Conservation (phyloP, 1,140 invertebrate genomes). For the Chionoecetes opilio region DNA sequence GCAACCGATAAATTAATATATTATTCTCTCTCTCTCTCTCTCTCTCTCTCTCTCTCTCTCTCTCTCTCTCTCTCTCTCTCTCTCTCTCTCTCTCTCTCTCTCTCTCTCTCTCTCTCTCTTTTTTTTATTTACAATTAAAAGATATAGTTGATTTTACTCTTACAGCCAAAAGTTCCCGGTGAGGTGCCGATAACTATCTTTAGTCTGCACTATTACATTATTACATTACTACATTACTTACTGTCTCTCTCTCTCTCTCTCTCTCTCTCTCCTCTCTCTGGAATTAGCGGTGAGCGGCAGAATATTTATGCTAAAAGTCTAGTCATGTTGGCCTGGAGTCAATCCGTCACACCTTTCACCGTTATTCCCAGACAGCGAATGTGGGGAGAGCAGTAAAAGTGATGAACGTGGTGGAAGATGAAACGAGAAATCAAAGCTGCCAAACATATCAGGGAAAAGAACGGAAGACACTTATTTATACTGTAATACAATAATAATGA, state of each 20-base stretch:
- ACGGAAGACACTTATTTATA: too few relatives aligned
- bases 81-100: conserved; percentile 8
- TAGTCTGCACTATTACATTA: too few relatives aligned
- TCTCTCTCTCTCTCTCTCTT: background rate
- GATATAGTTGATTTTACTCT: too few relatives aligned
- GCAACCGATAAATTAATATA: conserved; percentile 20
- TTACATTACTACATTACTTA: background rate
- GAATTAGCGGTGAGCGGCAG: background rate
- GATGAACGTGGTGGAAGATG: background rate
- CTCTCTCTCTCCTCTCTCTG: background rate
- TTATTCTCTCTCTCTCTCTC: background rate
- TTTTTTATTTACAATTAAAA: too few relatives aligned
- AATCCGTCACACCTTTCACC: background rate
- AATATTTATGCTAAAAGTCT: background rate
- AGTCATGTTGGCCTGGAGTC: background rate
- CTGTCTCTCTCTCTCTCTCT: background rate
- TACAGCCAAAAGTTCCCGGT: too few relatives aligned
- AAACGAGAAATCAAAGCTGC: background rate
- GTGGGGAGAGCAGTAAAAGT: background rate
- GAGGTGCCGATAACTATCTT: too few relatives aligned
- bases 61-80: conserved; percentile 8
- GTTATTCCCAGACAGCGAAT: background rate
- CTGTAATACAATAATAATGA: too few relatives aligned
- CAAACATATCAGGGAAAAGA: too few relatives aligned
- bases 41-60: conserved; percentile 8